A percentile compares a stretch with the other conserved stretches of the same genome.
Conservation (phyloP, 2,797 vertebrate genomes). For the Rallus crepitans region DNA sequence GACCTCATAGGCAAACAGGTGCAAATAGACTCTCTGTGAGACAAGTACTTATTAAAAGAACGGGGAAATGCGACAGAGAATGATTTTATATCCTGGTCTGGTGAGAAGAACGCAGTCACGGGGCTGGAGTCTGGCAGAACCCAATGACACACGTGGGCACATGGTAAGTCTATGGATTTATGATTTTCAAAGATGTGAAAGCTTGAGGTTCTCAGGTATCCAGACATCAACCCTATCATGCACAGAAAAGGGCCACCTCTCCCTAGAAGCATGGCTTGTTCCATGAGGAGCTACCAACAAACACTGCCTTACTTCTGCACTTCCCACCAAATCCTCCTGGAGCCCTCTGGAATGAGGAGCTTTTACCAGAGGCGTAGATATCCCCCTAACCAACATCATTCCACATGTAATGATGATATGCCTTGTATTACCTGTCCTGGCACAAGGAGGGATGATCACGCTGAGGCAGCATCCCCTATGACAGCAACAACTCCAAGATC, state of each 20-base stretch:
- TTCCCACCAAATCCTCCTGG: not conserved
- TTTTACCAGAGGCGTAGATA: not conserved
- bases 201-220: not conserved
- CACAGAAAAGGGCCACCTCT: not conserved
- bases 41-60: constrained; percentile 59
- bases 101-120: not conserved
- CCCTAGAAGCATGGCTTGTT: rapidly evolving
- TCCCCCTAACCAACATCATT: rapidly evolving
- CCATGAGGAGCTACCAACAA: not conserved
- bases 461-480: rapidly evolving
- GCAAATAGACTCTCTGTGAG: constrained; percentile 59
- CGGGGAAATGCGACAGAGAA: constrained; percentile 9
- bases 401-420: rapidly evolving
- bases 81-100: constrained; percentile 1
- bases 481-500: not conserved
- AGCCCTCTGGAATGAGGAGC: rapidly evolving
- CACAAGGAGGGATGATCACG: not conserved
- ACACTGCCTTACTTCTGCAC: not conserved
- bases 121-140: not conserved
- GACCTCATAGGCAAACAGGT: constrained; percentile 54
- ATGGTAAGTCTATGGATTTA: not conserved
- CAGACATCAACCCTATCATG: not conserved
- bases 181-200: not conserved
- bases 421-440: not conserved
- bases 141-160: not conserved